Evolutionary conservation across 2,888 invertebrate species (phyloP).

Genomic region (Sinohyriopsis cumingii): DNA sequence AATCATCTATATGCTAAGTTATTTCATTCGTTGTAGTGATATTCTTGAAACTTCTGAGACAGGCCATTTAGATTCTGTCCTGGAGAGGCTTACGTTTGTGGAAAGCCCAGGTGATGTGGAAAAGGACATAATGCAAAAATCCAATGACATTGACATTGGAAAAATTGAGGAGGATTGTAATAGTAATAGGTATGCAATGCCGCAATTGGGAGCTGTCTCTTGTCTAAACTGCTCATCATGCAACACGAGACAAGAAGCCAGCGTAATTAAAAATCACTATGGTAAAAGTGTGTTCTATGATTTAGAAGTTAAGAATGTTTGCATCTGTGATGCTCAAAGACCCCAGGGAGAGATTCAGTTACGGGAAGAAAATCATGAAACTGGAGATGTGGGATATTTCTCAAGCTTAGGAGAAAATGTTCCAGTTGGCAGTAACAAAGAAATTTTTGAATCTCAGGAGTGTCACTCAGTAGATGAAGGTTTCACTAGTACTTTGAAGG

Average conservation of each 20-base stretch:
- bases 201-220: too few species aligned
- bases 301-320: too few species aligned
- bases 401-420: not conserved
- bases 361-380: not conserved
- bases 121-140: slow-evolving; percentile 9
- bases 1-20: slow-evolving; percentile 85
- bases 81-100: slow-evolving; percentile 43
- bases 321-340: not conserved
- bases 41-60: slow-evolving; percentile 74
- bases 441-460: too few species aligned
- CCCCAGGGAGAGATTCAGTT: not conserved
- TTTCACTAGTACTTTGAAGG: slow-evolving; percentile 4
- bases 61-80: slow-evolving; percentile 40
- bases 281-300: slow-evolving; percentile 38
- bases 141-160: slow-evolving; percentile 17
- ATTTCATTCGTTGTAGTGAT: slow-evolving; percentile 88
- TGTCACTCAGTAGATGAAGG: slow-evolving; percentile 2
- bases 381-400: not conserved
- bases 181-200: slow-evolving; percentile 9
- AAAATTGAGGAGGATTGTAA: slow-evolving; percentile 12
- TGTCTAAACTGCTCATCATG: too few species aligned
- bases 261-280: slow-evolving; percentile 11
- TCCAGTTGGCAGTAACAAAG: too few species aligned
- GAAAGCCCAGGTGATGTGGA: slow-evolving; percentile 48
- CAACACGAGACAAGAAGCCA: slow-evolving; percentile 8